Conservation (phyloP, 2,888 invertebrate species). For the Leptinotarsa peninsularis region DNA sequence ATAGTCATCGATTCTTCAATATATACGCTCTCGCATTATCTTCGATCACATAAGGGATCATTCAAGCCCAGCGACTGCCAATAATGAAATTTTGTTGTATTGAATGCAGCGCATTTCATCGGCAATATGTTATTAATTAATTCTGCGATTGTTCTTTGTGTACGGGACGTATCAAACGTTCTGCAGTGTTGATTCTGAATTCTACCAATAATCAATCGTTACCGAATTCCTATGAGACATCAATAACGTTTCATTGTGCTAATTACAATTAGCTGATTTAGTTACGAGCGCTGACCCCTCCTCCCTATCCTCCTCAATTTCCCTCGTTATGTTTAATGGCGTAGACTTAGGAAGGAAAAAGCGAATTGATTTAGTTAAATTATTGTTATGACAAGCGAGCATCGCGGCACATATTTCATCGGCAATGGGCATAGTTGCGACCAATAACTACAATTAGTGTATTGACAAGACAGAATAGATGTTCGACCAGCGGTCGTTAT, state of each 20-base stretch:
- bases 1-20: neutral
- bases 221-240: conserved; percentile 63
- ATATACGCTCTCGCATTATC: conserved; percentile 33
- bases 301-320: conserved; percentile 65
- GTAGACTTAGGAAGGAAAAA: conserved; percentile 63
- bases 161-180: conserved; percentile 56
- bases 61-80: conserved; percentile 44
- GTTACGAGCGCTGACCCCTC: conserved; percentile 62
- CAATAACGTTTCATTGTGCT: conserved; percentile 64
- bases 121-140: conserved; percentile 59
- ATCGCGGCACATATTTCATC: conserved; percentile 63
- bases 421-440: conserved; percentile 65
- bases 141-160: conserved; percentile 58
- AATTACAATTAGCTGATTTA: conserved; percentile 66
- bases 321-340: conserved; percentile 65
- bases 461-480: conserved; percentile 65
- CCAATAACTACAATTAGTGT: conserved; percentile 66
- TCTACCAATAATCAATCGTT: conserved; percentile 58
- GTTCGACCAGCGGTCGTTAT: conserved; percentile 60
- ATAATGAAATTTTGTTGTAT: conserved; percentile 49
- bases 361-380: conserved; percentile 66
- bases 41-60: conserved; percentile 42
- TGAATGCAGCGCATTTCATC: conserved; percentile 51
- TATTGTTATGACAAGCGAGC: conserved; percentile 64
- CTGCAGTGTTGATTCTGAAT: conserved; percentile 58